Base-by-base conservation (phyloP, 2,888 invertebrate species). In the Aspidiotus rigidus region DNA sequence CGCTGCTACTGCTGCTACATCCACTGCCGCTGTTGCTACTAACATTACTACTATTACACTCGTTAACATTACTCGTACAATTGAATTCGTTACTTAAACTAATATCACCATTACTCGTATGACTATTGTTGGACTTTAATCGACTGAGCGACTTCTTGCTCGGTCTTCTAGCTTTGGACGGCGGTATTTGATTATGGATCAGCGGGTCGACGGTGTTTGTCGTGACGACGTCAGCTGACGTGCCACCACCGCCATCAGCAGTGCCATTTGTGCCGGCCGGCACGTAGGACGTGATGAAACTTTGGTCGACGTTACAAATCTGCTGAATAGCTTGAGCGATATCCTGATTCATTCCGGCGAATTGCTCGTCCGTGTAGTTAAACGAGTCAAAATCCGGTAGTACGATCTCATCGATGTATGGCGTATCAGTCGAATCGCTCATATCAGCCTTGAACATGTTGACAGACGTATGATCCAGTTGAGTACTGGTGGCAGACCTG, bases 1-100 rank as follows among this genome's bases (percentile, higher is more conserved):
- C 74, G 69, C 76, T 76, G 28, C 28, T 28, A 41, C 73, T 74
- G 41, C 74, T 74, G 28, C 71, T 75, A 49, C 74, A 75, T 28
- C 6, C 49, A n/a, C 11, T 49, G n/a, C n/a, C n/a, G n/a, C n/a
- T 49, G 49, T 49, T 49, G 39, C 17, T 44, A 28, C 56, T 69
- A 55, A 42, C 13, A 49, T 1, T 60, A 41, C 53, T n/a, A 41
- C 59, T 16, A 39, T 42, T 61, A 8, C 61, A 10, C 7, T 53
- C 49, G 16, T 28, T 28, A 10, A 59, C 16, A 9, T 8, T 59
- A 11, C 6, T 59, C 39, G 28, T 13, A 59, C 59, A 59, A 13
- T 28, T 59, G 10, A 11, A 28, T 11, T 59, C 59, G 17, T 59
- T 39, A 39, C 59, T 59, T 28, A 17, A 13, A 28, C 59, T 59